A percentile compares a stretch with the other conserved stretches of the same genome.
phyloP scores from a whole-genome alignment of 1,140 invertebrate species.

The Trichogramma pretiosum region DNA sequence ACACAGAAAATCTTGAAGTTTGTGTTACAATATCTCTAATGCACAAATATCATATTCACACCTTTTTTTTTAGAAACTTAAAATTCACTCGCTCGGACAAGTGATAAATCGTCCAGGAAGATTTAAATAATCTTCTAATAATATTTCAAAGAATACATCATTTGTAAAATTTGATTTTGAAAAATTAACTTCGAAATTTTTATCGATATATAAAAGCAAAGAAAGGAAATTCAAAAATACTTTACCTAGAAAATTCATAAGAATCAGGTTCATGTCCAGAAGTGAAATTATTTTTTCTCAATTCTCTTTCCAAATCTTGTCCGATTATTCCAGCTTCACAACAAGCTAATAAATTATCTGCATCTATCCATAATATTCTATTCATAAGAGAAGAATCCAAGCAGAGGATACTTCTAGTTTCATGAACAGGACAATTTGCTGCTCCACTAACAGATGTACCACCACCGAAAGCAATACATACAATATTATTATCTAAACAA shows the following conservation, averaged over 20 bases:
- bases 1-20: too few species aligned
- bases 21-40: too few species aligned
- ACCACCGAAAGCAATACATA: constrained; percentile 90
- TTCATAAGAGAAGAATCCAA: constrained; percentile 96
- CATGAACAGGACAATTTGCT: constrained; percentile 73
- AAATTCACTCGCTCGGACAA: too few species aligned
- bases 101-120: too few species aligned
- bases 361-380: constrained; percentile 87
- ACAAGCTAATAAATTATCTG: constrained; percentile 75
- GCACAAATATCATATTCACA: too few species aligned
- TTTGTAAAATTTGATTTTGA: too few species aligned
- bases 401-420: constrained; percentile 76
- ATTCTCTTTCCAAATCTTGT: constrained; percentile 79
- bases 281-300: constrained; percentile 63
- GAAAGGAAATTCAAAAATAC: neutral
- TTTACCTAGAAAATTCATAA: constrained; percentile 81
- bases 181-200: too few species aligned
- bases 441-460: constrained; percentile 93
- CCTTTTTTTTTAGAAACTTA: too few species aligned
- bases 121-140: too few species aligned
- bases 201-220: too few species aligned
- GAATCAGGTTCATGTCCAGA: constrained; percentile 95
- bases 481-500: constrained; percentile 68
- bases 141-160: too few species aligned
- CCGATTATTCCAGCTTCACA: constrained; percentile 89